Evolutionary conservation across 2,888 invertebrate species (phyloP), one percentile per base, ranked within the genome.

Genomic region (Cheilosia vernalis): DNA sequence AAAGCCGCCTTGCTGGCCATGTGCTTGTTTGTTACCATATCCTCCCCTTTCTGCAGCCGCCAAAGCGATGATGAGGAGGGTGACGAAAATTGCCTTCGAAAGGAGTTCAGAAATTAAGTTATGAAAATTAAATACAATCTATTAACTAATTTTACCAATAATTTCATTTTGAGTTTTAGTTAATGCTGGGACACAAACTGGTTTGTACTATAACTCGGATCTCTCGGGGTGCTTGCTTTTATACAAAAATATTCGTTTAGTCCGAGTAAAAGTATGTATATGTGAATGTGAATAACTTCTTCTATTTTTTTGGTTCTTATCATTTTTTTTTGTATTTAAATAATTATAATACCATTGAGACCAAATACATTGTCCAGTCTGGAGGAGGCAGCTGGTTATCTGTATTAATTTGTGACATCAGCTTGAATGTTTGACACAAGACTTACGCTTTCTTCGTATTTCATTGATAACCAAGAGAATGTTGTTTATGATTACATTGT

Each of bases 121-220:
- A 9, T 5, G 7, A 47, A 17, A 47, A 17, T 47, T 0, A 17
- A 17, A 17, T n/a, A n/a, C 4, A 17, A 17, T n/a, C 17, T 1
- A 0, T n/a, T 47, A 0, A 9, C 0, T 2, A 17, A 17, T 47
- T 17, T 47, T 47, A 47, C 44, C 44, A 47, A 47, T n/a, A 47
- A 47, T n/a, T 47, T 47, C 44, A 47, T 47, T 47, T 44, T 44
- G n/a, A 17, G 17, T 44, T 47, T 47, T 47, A 47, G 6, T 6
- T n/a, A 47, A 17, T 47, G 7, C 17, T 47, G 17, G 4, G n/a
- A 47, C 17, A 17, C 44, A 17, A 44, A 47, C n/a, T n/a, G 7
- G 17, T 17, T 19, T 47, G 17, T 47, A 47, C n/a, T n/a, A 47
- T 19, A 17, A 47, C n/a, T 17, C 3, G 6, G 6, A 5, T 9